A percentile compares a stretch with the other conserved stretches of the same genome.
These are phyloP conservation scores for Aricia agestis DNA, from an alignment of 1,140 invertebrate species.

Conservation along the genomic window DNA sequence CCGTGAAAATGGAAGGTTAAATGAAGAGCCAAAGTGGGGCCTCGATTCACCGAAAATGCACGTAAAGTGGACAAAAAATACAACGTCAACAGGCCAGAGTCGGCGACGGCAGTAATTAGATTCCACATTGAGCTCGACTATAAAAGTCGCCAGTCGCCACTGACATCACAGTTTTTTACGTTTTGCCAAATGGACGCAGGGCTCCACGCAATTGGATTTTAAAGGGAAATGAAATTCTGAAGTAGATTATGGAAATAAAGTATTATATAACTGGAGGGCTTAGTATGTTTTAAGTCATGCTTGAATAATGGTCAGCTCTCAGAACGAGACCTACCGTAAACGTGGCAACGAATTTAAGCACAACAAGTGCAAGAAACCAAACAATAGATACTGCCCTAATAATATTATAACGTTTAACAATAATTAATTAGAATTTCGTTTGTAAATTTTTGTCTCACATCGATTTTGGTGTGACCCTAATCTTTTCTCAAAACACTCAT, in stretches of 20 bases:
- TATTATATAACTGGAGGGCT: too few relatives aligned
- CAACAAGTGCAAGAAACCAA: too few relatives aligned
- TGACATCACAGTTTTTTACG: slow-evolving; percentile 31
- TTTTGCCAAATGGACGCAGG: slow-evolving; percentile 33
- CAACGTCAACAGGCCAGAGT: slow-evolving; percentile 31
- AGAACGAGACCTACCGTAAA: too few relatives aligned
- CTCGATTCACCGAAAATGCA: slow-evolving; percentile 28
- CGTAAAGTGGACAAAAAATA: slow-evolving; percentile 29
- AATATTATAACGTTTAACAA: too few relatives aligned
- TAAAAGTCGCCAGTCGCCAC: slow-evolving; percentile 35
- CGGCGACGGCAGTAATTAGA: slow-evolving; percentile 41
- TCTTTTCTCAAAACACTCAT: too few relatives aligned
- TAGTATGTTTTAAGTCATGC: too few relatives aligned
- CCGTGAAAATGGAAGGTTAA: not conserved
- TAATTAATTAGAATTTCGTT: too few relatives aligned
- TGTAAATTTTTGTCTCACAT: too few relatives aligned
- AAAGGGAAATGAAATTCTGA: slow-evolving; percentile 23
- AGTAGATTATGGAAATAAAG: slow-evolving; percentile 13
- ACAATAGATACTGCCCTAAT: too few relatives aligned
- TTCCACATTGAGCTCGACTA: slow-evolving; percentile 34
- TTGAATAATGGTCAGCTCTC: too few relatives aligned
- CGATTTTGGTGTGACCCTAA: not conserved
- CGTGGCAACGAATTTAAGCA: too few relatives aligned
- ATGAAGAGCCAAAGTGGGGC: slow-evolving; percentile 25
- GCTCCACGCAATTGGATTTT: slow-evolving; percentile 32